These are phyloP conservation scores for Pecten maximus DNA, from an alignment of 2,888 invertebrate species.

Conservation along the genomic window DNA sequence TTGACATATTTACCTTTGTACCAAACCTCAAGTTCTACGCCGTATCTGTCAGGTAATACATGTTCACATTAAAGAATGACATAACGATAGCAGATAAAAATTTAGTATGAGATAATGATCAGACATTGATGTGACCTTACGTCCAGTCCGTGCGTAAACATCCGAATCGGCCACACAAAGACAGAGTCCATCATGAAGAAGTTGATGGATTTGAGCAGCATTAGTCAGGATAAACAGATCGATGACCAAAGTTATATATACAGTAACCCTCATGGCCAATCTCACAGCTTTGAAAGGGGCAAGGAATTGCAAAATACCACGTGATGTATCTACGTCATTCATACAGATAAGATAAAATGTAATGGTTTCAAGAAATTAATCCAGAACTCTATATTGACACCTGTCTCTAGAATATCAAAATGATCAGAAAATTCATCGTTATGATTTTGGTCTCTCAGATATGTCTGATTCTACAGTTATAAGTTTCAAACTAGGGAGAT, in stretches of 20 bases:
- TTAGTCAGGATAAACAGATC: not conserved
- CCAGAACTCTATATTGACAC: no score
- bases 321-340: not conserved
- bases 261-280: not conserved
- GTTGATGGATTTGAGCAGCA: slow-evolving; percentile 37
- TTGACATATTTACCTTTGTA: no score
- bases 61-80: no score
- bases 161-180: slow-evolving; percentile 51
- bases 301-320: not conserved
- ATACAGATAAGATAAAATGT: not conserved
- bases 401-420: no score
- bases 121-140: slow-evolving; percentile 39
- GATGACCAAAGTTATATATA: not conserved
- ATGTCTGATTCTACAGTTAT: no score
- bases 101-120: not conserved
- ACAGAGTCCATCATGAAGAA: slow-evolving; percentile 45
- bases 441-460: no score
- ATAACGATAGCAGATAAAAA: no score
- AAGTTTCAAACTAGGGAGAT: no score
- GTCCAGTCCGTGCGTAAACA: slow-evolving; percentile 49
- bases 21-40: no score
- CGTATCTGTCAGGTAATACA: no score
- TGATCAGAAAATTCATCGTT: no score
- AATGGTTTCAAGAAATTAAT: not conserved
- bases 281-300: not conserved